These are phyloP conservation scores for Lichenostomus cassidix DNA, from an alignment of 2,113 vertebrate species.

Conservation along the genomic window DNA sequence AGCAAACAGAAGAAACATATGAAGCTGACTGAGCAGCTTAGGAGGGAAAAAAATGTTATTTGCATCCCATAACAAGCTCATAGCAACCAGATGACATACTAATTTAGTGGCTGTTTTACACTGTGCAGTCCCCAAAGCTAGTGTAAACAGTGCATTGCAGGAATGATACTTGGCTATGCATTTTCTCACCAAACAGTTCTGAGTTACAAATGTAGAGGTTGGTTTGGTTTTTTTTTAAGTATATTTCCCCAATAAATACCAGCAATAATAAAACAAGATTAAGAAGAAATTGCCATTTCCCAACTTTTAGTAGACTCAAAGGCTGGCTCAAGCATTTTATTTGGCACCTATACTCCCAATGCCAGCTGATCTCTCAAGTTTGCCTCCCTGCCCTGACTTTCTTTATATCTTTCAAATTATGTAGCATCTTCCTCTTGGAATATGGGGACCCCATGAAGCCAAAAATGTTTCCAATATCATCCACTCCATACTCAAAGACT, in stretches of 20 bases:
- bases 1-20: not conserved
- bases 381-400: not conserved
- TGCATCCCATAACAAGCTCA: slow-evolving; percentile 11
- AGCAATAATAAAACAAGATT: not conserved
- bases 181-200: slow-evolving; percentile 39
- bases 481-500: not conserved
- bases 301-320: not conserved
- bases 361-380: not conserved
- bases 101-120: slow-evolving; percentile 49
- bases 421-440: not conserved
- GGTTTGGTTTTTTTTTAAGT: not conserved
- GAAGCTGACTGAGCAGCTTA: not conserved
- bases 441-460: not conserved
- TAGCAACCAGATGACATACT: slow-evolving; percentile 28
- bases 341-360: not conserved
- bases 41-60: not conserved
- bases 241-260: not conserved
- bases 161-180: not conserved
- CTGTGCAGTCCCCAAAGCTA: slow-evolving; percentile 29
- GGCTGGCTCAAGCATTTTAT: not conserved
- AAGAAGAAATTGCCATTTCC: not conserved
- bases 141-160: slow-evolving; percentile 9
- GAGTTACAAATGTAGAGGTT: not conserved
- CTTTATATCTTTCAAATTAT: not conserved
- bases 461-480: not conserved